These are phyloP conservation scores for Idaea biselata DNA, from an alignment of 2,888 invertebrate species.

Conservation along the genomic window DNA sequence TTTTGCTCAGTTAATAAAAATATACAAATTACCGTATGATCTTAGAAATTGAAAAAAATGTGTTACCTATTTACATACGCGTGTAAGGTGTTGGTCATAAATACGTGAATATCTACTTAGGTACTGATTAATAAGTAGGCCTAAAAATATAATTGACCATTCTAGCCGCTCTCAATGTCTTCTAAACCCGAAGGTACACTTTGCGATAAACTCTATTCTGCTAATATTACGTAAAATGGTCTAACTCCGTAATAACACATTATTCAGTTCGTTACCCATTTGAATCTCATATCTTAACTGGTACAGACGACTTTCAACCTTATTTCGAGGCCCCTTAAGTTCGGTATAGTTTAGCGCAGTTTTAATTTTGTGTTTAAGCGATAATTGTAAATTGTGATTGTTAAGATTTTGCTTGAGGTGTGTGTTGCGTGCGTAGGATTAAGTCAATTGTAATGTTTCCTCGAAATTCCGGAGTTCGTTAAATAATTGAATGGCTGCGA, in stretches of 20 bases:
- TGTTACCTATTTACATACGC: too few species aligned
- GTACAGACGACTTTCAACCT: neutral
- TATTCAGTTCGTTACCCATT: constrained; percentile 1
- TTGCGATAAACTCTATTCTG: neutral
- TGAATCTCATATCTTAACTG: neutral
- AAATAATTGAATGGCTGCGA: neutral
- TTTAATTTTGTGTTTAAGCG: neutral
- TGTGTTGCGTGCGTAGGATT: neutral
- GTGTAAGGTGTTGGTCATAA: too few species aligned
- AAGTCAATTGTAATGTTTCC: neutral
- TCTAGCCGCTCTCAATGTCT: neutral
- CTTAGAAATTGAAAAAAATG: too few species aligned
- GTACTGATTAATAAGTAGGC: too few species aligned
- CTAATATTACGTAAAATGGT: neutral
- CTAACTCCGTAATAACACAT: neutral
- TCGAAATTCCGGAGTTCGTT: neutral
- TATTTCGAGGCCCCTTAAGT: neutral
- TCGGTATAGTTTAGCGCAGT: neutral
- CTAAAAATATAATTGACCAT: neutral
- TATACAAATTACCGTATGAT: too few species aligned
- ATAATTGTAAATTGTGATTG: constrained; percentile 1
- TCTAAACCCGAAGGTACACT: neutral
- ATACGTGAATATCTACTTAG: too few species aligned
- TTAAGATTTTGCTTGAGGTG: constrained; percentile 1
- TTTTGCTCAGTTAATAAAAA: too few species aligned